Conservation (phyloP, 1,140 invertebrate species). For the Bombus pascuorum region DNA sequence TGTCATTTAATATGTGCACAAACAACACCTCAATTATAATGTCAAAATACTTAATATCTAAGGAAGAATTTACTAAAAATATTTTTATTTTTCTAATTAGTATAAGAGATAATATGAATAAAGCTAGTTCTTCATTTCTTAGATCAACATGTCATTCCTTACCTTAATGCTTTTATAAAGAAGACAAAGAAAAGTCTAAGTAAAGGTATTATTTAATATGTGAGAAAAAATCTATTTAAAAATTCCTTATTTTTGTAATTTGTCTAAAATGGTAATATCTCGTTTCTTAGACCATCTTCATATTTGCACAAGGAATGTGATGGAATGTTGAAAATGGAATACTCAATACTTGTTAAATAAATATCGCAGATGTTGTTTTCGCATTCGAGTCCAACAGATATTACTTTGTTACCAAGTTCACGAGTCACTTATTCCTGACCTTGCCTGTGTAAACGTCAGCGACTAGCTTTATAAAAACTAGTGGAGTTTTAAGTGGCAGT, state of each 20-base stretch:
- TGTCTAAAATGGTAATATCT: not conserved
- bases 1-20: not conserved
- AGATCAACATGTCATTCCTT: too few relatives aligned
- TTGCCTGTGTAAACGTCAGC: conserved; percentile 18
- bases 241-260: not conserved
- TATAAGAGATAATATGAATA: too few relatives aligned
- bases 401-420: not conserved
- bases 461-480: conserved; percentile 49
- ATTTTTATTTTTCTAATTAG: not conserved
- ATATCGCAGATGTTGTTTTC: not conserved
- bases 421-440: conserved; percentile 50
- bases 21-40: too few relatives aligned
- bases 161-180: not conserved
- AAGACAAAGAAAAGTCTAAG: too few relatives aligned
- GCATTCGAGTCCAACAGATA: too few relatives aligned
- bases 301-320: not conserved
- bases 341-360: not conserved
- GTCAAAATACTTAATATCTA: too few relatives aligned
- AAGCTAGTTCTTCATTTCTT: too few relatives aligned
- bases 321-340: not conserved
- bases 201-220: not conserved
- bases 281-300: not conserved
- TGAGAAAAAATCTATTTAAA: not conserved
- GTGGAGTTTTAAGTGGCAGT: conserved; percentile 40
- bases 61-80: not conserved